These are phyloP conservation scores for Neodon shergylaensis DNA, from an alignment of 2,113 vertebrate species.

Conservation along the genomic window DNA sequence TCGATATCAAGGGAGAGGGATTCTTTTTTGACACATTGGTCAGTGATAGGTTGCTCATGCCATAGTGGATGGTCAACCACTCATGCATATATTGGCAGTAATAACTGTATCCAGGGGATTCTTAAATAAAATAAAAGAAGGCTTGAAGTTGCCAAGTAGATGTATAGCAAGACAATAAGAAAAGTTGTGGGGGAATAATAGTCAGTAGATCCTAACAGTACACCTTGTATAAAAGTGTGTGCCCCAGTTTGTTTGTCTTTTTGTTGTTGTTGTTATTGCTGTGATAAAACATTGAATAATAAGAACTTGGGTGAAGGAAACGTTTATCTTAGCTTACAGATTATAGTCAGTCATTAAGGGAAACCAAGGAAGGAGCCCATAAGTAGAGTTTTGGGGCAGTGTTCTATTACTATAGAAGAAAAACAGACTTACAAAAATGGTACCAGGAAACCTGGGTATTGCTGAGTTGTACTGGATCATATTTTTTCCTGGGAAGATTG, in stretches of 20 bases:
- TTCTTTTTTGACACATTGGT: not conserved
- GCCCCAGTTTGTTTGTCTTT: not conserved
- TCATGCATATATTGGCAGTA: not conserved
- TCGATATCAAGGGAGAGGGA: not conserved
- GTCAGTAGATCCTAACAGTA: not conserved
- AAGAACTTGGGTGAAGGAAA: not conserved
- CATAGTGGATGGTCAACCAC: not conserved
- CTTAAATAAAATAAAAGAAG: not conserved
- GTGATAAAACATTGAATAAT: not conserved
- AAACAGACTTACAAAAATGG: not conserved
- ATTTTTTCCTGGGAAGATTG: not conserved
- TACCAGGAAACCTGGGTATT: not conserved
- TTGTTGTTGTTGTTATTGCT: not conserved
- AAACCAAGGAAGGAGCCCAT: not conserved
- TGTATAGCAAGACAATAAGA: not conserved
- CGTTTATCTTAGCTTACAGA: not conserved
- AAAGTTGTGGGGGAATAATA: not conserved
- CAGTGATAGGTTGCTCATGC: not conserved
- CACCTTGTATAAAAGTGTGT: not conserved
- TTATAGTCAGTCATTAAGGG: not conserved
- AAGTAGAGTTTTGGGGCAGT: not conserved
- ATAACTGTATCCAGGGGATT: not conserved
- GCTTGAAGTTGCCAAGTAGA: not conserved
- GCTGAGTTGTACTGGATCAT: not conserved
- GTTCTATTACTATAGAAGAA: not conserved